Percentiles rank a stretch among this genome's conserved stretches.
phyloP scores from a whole-genome alignment of 2,888 invertebrate genomes.

The Pilophorus perplexus region DNA sequence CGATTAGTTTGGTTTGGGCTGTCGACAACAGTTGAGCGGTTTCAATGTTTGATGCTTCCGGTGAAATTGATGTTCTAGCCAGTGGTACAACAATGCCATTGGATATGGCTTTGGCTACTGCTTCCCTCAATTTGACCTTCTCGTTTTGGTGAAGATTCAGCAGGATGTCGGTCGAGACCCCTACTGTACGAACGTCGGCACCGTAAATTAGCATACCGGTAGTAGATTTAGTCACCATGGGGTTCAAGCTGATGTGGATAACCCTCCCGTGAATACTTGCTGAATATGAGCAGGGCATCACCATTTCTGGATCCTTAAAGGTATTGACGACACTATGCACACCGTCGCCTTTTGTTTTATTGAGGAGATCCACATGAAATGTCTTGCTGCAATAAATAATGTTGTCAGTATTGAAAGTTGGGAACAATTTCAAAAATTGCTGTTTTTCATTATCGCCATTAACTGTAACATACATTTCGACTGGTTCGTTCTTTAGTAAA shows the following conservation, averaged over 20 bases:
- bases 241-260: constrained; percentile 10
- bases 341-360: constrained; percentile 23
- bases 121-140: neutral
- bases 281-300: constrained; percentile 6
- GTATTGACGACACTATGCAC: constrained; percentile 36
- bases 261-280: neutral
- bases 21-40: neutral
- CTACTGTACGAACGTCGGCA: neutral
- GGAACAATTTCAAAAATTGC: neutral
- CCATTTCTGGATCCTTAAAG: constrained; percentile 21
- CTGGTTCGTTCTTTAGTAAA: constrained; percentile 57
- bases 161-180: neutral
- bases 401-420: constrained; percentile 8
- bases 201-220: neutral
- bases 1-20: neutral
- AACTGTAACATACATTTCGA: constrained; percentile 57
- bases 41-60: constrained; percentile 1
- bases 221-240: constrained; percentile 1
- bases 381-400: neutral
- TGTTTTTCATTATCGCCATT: constrained; percentile 16
- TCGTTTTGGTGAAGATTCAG: neutral
- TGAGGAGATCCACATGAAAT: constrained; percentile 7
- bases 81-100: neutral
- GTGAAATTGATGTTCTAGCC: neutral
- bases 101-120: neutral